Evolutionary conservation across 2,113 vertebrate species (phyloP).

Genomic region (Channa argus): DNA sequence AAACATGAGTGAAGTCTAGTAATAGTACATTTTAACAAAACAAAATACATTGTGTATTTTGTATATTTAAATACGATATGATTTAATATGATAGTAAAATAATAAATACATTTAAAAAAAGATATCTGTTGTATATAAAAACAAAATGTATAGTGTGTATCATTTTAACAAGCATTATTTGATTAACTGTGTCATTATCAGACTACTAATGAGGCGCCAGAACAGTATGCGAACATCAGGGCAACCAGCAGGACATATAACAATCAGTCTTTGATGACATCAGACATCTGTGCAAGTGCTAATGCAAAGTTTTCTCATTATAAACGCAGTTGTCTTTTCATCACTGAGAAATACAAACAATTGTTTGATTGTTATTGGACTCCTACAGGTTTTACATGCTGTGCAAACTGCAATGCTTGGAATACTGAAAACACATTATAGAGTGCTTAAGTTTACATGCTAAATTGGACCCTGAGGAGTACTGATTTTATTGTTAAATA

Average conservation of each 20-base stretch:
- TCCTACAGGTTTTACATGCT: constrained; percentile 66
- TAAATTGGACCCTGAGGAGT: constrained; percentile 23
- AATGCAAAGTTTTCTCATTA: constrained; percentile 61
- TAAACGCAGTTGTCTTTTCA: constrained; percentile 43
- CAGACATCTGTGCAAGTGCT: constrained; percentile 67
- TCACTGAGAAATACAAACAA: constrained; percentile 70
- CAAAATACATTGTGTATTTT: neutral
- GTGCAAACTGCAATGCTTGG: constrained; percentile 36
- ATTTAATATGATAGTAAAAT: no score
- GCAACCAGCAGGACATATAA: constrained; percentile 64
- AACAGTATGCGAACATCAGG: constrained; percentile 60
- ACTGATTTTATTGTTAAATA: constrained; percentile 33
- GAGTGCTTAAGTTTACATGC: constrained; percentile 18
- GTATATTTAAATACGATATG: no score
- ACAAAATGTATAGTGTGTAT: neutral
- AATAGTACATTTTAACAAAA: neutral
- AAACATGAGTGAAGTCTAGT: neutral
- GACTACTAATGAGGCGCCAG: constrained; percentile 57
- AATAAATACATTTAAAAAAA: no score
- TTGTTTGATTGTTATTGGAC: constrained; percentile 71
- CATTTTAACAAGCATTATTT: constrained; percentile 27
- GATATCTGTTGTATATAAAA: neutral
- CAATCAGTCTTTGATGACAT: constrained; percentile 72
- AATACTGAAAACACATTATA: constrained; percentile 44
- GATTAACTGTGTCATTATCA: constrained; percentile 56